phyloP scores from a whole-genome alignment of 2,888 invertebrate species.

The Temnothorax rugatulus region DNA sequence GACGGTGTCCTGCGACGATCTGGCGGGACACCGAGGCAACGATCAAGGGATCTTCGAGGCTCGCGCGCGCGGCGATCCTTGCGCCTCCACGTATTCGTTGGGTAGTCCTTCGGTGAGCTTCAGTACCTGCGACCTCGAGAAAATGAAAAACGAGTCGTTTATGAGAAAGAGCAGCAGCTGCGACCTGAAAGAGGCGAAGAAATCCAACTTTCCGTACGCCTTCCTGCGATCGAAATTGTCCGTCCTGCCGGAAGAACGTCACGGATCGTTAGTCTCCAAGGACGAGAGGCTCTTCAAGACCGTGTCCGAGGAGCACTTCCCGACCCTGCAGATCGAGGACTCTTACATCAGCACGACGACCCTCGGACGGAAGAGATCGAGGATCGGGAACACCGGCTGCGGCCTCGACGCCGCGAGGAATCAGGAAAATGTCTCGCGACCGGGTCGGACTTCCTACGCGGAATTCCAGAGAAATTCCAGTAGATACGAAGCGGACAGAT shows the following conservation, averaged over 20 bases:
- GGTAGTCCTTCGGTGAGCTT: slow-evolving; percentile 69
- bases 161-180: slow-evolving; percentile 83
- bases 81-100: slow-evolving; percentile 54
- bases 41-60: slow-evolving; percentile 74
- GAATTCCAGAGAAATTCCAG: slow-evolving; percentile 74
- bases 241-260: slow-evolving; percentile 92
- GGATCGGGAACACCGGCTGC: slow-evolving; percentile 66
- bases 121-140: slow-evolving; percentile 80
- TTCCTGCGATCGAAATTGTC: slow-evolving; percentile 92
- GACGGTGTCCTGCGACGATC: slow-evolving; percentile 84
- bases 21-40: slow-evolving; percentile 72
- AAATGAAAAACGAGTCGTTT: slow-evolving; percentile 69
- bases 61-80: slow-evolving; percentile 34
- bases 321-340: slow-evolving; percentile 81
- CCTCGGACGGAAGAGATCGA: slow-evolving; percentile 81
- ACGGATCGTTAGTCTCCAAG: slow-evolving; percentile 76
- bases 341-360: slow-evolving; percentile 83
- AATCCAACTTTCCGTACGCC: slow-evolving; percentile 92
- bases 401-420: slow-evolving; percentile 58
- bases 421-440: slow-evolving; percentile 70
- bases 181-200: slow-evolving; percentile 86
- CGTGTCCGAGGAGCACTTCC: slow-evolving; percentile 89
- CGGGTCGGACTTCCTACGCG: slow-evolving; percentile 80
- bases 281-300: slow-evolving; percentile 88
- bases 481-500: slow-evolving; percentile 79